Percentiles rank a stretch among this genome's conserved stretches.
These are phyloP conservation scores for Stomorhina lunata DNA, from an alignment of 2,888 invertebrate genomes.

Conservation along the genomic window DNA sequence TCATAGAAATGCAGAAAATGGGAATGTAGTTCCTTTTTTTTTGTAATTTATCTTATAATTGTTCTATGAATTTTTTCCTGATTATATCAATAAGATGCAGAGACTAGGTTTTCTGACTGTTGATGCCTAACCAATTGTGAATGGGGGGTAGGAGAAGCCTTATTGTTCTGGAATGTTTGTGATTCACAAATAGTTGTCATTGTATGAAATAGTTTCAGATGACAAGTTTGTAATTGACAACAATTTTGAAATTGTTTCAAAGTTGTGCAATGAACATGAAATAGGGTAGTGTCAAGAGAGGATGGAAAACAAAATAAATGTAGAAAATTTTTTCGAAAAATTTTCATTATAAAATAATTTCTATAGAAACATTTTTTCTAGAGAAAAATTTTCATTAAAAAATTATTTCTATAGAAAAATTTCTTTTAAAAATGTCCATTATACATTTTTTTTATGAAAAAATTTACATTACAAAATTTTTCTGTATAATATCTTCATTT, in stretches of 20 bases:
- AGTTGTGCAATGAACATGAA: too few species aligned
- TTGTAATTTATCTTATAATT: constrained; percentile 1
- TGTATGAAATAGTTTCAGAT: constrained; percentile 3
- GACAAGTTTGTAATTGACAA: constrained; percentile 42
- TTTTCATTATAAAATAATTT: too few species aligned
- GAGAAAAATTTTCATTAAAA: too few species aligned
- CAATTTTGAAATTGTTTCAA: constrained; percentile 17
- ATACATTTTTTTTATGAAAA: too few species aligned
- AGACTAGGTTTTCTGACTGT: not conserved
- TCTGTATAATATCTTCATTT: too few species aligned
- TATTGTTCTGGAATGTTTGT: not conserved
- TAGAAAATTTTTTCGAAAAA: too few species aligned
- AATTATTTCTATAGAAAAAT: too few species aligned
- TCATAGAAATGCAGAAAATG: not conserved
- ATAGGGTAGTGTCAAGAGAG: not conserved
- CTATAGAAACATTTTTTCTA: too few species aligned
- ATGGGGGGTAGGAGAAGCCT: not conserved
- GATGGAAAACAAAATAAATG: not conserved
- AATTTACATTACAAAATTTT: too few species aligned
- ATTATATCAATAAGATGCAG: not conserved
- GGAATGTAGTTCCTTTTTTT: not conserved
- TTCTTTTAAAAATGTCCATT: too few species aligned
- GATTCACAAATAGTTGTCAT: not conserved
- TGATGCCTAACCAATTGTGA: too few species aligned
- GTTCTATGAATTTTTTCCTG: not conserved